Base-by-base conservation (phyloP, 1,140 invertebrate genomes). In the Coptotermes formosanus region DNA sequence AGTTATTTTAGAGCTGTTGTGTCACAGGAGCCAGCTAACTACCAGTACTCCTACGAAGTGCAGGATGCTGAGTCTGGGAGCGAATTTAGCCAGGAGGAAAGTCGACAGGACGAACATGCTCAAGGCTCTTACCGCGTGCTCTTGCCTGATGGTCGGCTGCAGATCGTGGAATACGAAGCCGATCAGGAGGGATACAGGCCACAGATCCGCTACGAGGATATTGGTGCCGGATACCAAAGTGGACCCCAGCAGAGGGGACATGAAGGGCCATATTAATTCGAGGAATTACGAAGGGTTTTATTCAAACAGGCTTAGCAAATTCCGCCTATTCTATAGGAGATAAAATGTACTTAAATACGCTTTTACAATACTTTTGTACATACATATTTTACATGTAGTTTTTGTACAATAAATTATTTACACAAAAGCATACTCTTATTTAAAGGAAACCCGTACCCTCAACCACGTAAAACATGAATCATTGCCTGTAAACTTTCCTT, bases 41-140 rank as follows among this genome's bases (percentile, higher is more conserved):
- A 97, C 91, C 94, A 97, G 90, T 97, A 96, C 92, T 94, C 93
- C 89, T 97, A 96, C 90, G 94, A 96, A 91, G 96, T 97, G 86
- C 94, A 95, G 88, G 95, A 96, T 90, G 92, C 93, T 83, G 93
- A 95, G 91, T 94, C 94, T 88, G 95, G 95, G 89, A 94, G 94
- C 88, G 94, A 95, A 89, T 97, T 97, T 90, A 95, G 96, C 88
- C 96, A 97, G 91, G 94, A 93, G 89, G 96, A 97, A 91, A 94
- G 93, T 89, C 93, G 96, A 87, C 94, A 96, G 90, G 96, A 95
- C 82, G 95, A 97, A 90, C 92, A 93, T 64, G 94, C 96, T 85
- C 94, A 94, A 89, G 96, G 96, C 89, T 94, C 95, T 90, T 97
- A 97, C 92, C 95, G 96, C 91, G 96, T 97, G 88, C 91, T 96